phyloP scores from a whole-genome alignment of 2,888 invertebrate species.

The Spicauda simplicius region DNA sequence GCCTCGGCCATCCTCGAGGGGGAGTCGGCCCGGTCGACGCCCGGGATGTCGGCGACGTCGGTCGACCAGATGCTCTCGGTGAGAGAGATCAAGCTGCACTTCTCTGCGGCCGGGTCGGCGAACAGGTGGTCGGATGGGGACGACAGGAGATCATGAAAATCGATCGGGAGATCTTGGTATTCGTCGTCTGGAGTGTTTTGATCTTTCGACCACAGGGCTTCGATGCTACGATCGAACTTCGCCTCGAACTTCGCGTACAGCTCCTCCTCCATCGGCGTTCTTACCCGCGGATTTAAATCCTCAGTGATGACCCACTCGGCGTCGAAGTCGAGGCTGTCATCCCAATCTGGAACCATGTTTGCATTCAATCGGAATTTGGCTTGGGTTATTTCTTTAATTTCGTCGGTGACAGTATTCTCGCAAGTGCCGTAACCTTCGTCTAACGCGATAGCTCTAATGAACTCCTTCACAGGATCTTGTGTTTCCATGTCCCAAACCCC shows the following conservation, averaged over 20 bases:
- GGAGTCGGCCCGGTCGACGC: constrained; percentile 47
- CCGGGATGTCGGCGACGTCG: constrained; percentile 50
- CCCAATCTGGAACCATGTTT: constrained; percentile 70
- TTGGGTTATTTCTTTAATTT: constrained; percentile 59
- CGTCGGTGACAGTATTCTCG: constrained; percentile 77
- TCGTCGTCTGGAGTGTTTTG: constrained; percentile 81
- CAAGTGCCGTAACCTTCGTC: constrained; percentile 83
- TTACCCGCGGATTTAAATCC: constrained; percentile 59
- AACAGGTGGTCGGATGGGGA: constrained; percentile 83
- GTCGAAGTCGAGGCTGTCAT: constrained; percentile 64
- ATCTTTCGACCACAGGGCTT: constrained; percentile 87
- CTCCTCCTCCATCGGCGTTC: constrained; percentile 76
- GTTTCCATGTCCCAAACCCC: constrained; percentile 81
- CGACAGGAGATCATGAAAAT: constrained; percentile 84
- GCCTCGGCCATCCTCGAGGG: constrained; percentile 55
- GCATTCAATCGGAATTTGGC: constrained; percentile 57
- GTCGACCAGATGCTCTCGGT: constrained; percentile 69
- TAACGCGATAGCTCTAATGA: constrained; percentile 74
- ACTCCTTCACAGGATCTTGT: constrained; percentile 79
- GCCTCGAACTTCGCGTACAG: constrained; percentile 86
- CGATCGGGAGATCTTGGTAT: constrained; percentile 86
- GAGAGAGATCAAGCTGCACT: constrained; percentile 64
- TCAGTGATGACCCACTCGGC: constrained; percentile 68
- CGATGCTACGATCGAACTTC: constrained; percentile 88
- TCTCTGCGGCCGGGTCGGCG: constrained; percentile 70